Base-by-base conservation (phyloP, 2,113 vertebrate genomes). In the Lophius piscatorius region DNA sequence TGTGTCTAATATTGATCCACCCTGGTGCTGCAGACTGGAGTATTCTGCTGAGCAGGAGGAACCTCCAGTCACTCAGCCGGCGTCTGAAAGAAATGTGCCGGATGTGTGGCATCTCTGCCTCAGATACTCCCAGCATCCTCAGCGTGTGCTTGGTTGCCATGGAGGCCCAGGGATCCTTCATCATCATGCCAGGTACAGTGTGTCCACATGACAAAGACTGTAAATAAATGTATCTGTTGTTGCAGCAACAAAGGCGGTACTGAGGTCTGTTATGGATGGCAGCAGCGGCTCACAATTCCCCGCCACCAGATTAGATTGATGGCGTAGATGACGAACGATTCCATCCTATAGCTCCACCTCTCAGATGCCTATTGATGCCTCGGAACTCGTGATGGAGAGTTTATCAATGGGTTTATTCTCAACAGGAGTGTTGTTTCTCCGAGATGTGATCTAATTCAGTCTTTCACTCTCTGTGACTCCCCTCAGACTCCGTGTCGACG, bases 61-160 rank as follows among this genome's bases (percentile, higher is more conserved):
- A 96, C 67, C 92, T 99, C 62, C 96, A 98, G 83, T 98, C 95
- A 8, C 90, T 98, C 31, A 96, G 97, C 73, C 95, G 97, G 72
- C 94, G 95, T 31, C 91, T 99, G 47, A 98, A 97, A 83, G 97
- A 99, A 81, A 97, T 96, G 92, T 99, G 97, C 88, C 90, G 94
- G 64, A 98, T 99, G 96, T 99, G 97, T 41, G 96, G 96, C 5
- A 98, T 99, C 90, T 98, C 96, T 3, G 93, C 95, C 52, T 93
- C 97, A 2, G 96, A 99, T 84, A 98, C 95, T 78, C 97, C 96
- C 80, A 97, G 95, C 91, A 98, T 98, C 70, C 94, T 98, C 75
- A 98, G 96, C 31, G 95, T 96, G 80, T 99, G 97, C 79, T 83
- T 99, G 80, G 96, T 98, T 74, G 97, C 96, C 73, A 95, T 98